These are phyloP conservation scores for Hydrotaea diabolus DNA, from an alignment of 2,888 invertebrate species.

Conservation along the genomic window DNA sequence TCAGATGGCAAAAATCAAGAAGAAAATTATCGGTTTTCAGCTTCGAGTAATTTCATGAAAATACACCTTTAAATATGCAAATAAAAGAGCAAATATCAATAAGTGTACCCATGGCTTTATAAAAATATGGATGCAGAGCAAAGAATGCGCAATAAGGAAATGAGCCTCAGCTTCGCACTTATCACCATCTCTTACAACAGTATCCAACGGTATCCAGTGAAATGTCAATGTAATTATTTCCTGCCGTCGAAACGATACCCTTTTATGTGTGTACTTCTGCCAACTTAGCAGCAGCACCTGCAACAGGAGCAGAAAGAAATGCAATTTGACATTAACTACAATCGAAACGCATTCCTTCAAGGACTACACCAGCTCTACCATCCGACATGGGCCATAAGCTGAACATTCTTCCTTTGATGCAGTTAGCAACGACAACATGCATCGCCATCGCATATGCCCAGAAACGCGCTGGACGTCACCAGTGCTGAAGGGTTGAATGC, in stretches of 20 bases:
- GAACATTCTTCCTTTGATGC: conserved; percentile 36
- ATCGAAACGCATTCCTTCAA: neutral
- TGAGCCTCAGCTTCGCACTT: no score
- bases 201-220: neutral
- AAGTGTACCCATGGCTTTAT: no score
- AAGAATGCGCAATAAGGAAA: no score
- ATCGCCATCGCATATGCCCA: conserved; percentile 52
- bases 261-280: neutral
- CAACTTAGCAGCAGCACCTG: neutral
- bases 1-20: no score
- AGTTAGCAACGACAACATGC: conserved; percentile 32
- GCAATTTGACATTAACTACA: neutral
- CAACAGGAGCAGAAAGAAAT: neutral
- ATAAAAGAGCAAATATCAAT: no score
- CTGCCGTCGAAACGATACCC: neutral
- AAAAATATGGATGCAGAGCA: no score
- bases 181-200: no score
- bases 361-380: no score
- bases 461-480: conserved; percentile 59
- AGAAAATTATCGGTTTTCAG: no score
- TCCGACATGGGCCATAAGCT: conserved; percentile 23
- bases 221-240: neutral
- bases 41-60: no score
- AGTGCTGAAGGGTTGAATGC: conserved; percentile 71
- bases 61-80: no score